Conservation (phyloP, 2,888 invertebrate genomes). For the Neoitamus cyanurus region DNA sequence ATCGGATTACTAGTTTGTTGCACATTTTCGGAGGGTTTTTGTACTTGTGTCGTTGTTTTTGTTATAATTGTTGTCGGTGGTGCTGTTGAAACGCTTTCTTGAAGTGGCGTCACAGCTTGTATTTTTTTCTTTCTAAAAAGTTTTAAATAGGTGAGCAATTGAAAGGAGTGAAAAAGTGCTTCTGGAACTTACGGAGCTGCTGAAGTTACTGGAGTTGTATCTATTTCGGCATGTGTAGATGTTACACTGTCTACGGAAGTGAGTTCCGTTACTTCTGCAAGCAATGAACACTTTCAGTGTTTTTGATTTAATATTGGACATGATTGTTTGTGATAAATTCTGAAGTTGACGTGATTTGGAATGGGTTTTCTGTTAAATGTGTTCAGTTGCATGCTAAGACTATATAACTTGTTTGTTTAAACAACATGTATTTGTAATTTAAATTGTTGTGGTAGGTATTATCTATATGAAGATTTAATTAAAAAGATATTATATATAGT, state of each 20-base stretch:
- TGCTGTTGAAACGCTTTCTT: constrained; percentile 35
- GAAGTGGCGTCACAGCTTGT: constrained; percentile 49
- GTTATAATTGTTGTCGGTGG: not conserved
- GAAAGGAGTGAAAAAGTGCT: not conserved
- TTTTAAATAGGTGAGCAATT: not conserved
- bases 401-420: no score
- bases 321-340: not conserved
- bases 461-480: not conserved
- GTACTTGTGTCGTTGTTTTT: constrained; percentile 50
- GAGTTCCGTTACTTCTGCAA: constrained; percentile 76
- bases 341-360: not conserved
- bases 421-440: not conserved
- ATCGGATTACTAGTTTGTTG: not conserved
- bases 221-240: constrained; percentile 73
- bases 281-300: constrained; percentile 34
- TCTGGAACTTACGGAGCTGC: constrained; percentile 44
- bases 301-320: not conserved
- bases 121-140: constrained; percentile 52
- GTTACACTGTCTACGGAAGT: constrained; percentile 80
- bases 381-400: not conserved
- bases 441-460: not conserved
- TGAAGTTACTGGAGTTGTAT: constrained; percentile 63
- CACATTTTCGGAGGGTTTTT: constrained; percentile 50
- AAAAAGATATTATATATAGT: no score
- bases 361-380: not conserved